Evolutionary conservation across 2,113 vertebrate genomes (phyloP), one percentile per base, ranked within the genome.

Genomic region (Craseonycteris thonglongyai): DNA sequence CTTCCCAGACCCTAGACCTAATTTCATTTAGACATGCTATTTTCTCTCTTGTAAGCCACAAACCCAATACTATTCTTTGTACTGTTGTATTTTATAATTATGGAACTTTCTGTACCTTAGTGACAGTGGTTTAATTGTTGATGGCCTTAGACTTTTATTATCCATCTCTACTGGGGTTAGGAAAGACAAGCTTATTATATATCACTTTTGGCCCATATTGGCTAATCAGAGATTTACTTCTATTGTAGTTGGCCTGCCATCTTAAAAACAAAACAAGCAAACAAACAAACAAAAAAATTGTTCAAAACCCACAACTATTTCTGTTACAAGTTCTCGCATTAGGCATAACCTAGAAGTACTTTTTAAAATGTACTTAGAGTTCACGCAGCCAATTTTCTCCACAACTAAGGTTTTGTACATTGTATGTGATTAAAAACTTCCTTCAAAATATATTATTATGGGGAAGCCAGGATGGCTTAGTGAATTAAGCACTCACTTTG

Each of bases 111-210:
- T 95, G 90, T 92, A 91, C 63, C 63, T 84, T 26, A 21, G 79
- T 74, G n/a, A 22, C 35, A 94, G 56, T 95, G 90, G 93, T 95
- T 92, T 93, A 92, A 91, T 87, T 93, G 80, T 66, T 90, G 76
- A 72, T 58, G 2, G 58, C 22, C 87, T 96, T 28, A 28, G 76
- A 38, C 26, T 95, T 24, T 88, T 96, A 81, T 79, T 91, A 71
- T 24, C 94, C 84, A 72, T 63, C n/a, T 72, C 84, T 84, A 68
- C 68, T 35, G 42, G 80, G 26, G 82, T 90, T 49, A 91, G 89
- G 82, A 96, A 90, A 91, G 90, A 94, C 61, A 94, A 66, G 28
- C 30, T 45, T 90, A 0, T 89, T 96, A 94, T 81, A 22, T 95
- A 38, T 69, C 72, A 84, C 35, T 95, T 94, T 65, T 8, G 56